Percentiles rank a stretch among this genome's conserved stretches.
Conservation (phyloP, 2,888 invertebrate genomes). For the Tupiocoris notatus region DNA sequence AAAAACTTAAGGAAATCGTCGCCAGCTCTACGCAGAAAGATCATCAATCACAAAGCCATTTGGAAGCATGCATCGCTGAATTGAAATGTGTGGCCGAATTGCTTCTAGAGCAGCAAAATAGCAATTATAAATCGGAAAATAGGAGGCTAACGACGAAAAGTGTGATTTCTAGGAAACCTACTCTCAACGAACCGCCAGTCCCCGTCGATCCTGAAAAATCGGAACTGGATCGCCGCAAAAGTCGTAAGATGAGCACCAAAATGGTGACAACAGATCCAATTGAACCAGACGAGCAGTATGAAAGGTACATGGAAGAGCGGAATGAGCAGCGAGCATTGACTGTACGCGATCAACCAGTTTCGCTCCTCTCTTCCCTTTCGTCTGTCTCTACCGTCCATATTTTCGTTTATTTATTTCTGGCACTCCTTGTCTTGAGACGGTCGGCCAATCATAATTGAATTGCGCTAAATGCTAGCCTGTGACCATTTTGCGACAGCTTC, state of each 20-base stretch:
- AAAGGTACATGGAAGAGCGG: too few species aligned
- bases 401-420: conserved; percentile 48
- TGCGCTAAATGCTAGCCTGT: too few species aligned
- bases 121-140: background rate
- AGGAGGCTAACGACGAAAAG: background rate
- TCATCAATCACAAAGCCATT: conserved; percentile 53
- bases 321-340: conserved; percentile 2
- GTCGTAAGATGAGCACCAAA: background rate
- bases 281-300: background rate
- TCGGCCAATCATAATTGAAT: too few species aligned
- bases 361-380: conserved; percentile 12
- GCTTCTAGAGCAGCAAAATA: conserved; percentile 2
- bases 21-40: conserved; percentile 48
- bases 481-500: too few species aligned
- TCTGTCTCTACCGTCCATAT: conserved; percentile 41
- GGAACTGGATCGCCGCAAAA: background rate
- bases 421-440: conserved; percentile 36
- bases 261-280: background rate
- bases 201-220: too few species aligned
- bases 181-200: too few species aligned
- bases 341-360: conserved; percentile 24
- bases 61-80: conserved; percentile 58
- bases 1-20: conserved; percentile 59
- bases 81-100: conserved; percentile 52
- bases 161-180: too few species aligned